A percentile compares a stretch with the other conserved stretches of the same genome.
Evolutionary conservation across 2,888 invertebrate species (phyloP).

Genomic region (Hemithea aestivaria): DNA sequence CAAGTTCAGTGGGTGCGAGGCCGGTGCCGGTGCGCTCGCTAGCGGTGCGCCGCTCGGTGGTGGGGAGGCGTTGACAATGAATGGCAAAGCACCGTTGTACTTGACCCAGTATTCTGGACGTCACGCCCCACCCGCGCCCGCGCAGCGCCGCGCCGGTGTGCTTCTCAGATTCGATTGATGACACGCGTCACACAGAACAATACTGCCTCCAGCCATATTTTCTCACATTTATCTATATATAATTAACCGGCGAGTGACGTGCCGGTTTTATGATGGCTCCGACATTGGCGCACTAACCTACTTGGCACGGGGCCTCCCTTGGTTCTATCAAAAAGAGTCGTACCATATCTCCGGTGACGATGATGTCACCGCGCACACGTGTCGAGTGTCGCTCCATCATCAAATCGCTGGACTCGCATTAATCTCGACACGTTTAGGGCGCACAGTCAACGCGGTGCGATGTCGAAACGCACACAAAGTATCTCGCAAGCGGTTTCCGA

Average conservation of each 20-base stretch:
- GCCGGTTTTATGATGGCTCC: constrained; percentile 55
- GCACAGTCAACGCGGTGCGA: constrained; percentile 38
- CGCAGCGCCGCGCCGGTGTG: constrained; percentile 34
- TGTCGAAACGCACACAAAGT: constrained; percentile 59
- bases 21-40: constrained; percentile 52
- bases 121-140: constrained; percentile 52
- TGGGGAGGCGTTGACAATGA: constrained; percentile 64
- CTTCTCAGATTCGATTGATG: constrained; percentile 47
- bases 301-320: constrained; percentile 57
- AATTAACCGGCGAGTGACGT: constrained; percentile 41
- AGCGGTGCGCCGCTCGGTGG: constrained; percentile 31
- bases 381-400: constrained; percentile 33
- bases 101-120: constrained; percentile 73
- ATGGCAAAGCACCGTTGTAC: constrained; percentile 77
- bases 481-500: constrained; percentile 67
- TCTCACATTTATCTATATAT: constrained; percentile 39
- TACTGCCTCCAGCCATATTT: constrained; percentile 31
- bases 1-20: constrained; percentile 71
- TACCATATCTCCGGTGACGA: constrained; percentile 26
- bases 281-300: constrained; percentile 73
- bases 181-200: constrained; percentile 47
- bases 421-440: constrained; percentile 47
- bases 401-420: constrained; percentile 36
- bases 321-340: constrained; percentile 57
- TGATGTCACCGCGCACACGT: constrained; percentile 57